Evolutionary conservation across 2,113 vertebrate species (phyloP), one percentile per base, ranked within the genome.

Genomic region (Oryzias celebensis): DNA sequence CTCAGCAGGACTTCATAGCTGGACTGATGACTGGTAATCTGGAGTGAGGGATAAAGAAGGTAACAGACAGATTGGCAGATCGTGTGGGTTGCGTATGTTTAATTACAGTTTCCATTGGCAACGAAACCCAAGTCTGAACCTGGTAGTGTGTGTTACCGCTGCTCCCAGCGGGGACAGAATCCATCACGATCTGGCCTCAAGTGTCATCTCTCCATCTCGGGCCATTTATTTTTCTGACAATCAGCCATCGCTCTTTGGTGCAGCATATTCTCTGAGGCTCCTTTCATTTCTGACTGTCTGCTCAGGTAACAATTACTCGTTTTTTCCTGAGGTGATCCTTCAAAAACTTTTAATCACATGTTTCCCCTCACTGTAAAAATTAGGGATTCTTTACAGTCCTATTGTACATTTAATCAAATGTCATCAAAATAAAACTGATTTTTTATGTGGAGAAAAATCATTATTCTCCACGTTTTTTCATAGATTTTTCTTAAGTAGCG

Each of bases 21-120:
- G 75, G 79, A 88, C 80, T 80, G 84, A 88, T 87, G 71, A 82
- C 68, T 3, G n/a, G 75, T 86, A 82, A 86, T 78, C 72, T 78
- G 62, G 62, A 72, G 64, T 62, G 83, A 82, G 76, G 62, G 71
- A 65, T 75, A 75, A 81, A 78, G 60, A 44, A 58, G 67, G 58
- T 65, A 49, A 46, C 59, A 80, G 71, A 81, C 69, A 62, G 60
- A 80, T 83, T 73, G 76, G 50, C 62, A 49, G 56, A 60, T 46
- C 52, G 61, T 49, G 57, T 59, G 63, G 49, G 18, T 31, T 52
- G 53, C 18, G 57, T 62, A n/a, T 66, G 46, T 61, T 62, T 78
- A 68, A 65, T 51, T 65, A 54, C 61, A 52, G 65, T 77, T 73
- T 75, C 69, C 62, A 71, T 52, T 71, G 54, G 73, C 61, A 63